Evolutionary conservation across 2,888 invertebrate genomes (phyloP), one percentile per base, ranked within the genome.

Genomic region (Lithophane ornitopus): DNA sequence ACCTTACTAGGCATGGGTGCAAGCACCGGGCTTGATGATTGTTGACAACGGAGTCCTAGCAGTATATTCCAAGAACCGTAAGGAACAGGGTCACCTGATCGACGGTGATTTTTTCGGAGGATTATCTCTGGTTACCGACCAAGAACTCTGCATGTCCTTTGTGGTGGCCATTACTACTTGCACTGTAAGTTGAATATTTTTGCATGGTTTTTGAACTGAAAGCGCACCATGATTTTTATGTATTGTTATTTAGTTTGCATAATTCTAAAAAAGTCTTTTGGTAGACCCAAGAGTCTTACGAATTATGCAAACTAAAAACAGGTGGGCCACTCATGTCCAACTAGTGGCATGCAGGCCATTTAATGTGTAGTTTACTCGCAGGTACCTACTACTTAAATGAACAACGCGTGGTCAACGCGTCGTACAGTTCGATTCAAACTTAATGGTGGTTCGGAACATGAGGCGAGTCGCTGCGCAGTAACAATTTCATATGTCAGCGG

Each of bases 101-200:
- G 91, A 92, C 46, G 92, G 92, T 0, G 92, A 92, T 56, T 88
- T 86, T 81, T 91, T 90, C 63, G 90, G 91, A 6, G 91, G 90
- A 62, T 70, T 91, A 2, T 90, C 91, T 0, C 80, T 92, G 6
- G 89, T 92, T 11, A 90, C 90, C 1, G 91, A 92, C 44, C 86
- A 85, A 22, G 92, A 91, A 63, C 54, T 88, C 2, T 84, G 86
- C n/a, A 82, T 83, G 76, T 89, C 89, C 0, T 82, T 80, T 8
- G 88, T 92, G 0, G 81, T 90, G 14, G 90, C 92, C 0, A 76
- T 89, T 14, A 87, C 89, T 11, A 62, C 84, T 22, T 88, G 89
- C 58, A 81, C 69, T 73, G 87, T 80, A 76, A 88, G 78, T 74
- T 19, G 0, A 9, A 41, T 22, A 49, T 49, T 34, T 44, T 34